These are phyloP conservation scores for Tigriopus japonicus DNA, from an alignment of 1,140 invertebrate genomes.

Conservation along the genomic window DNA sequence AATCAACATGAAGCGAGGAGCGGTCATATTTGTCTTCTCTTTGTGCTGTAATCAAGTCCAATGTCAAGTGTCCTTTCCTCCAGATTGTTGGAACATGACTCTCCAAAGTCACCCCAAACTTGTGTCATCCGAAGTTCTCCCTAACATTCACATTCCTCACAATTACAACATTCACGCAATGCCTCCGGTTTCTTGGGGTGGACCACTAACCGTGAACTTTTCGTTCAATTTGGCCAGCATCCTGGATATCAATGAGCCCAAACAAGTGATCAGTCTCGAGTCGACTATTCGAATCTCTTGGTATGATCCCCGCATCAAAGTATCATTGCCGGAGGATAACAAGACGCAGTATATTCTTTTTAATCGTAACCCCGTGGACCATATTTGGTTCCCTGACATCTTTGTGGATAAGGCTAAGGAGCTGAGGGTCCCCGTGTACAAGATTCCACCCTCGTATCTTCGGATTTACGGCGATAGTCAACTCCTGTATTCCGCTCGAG, in stretches of 20 bases:
- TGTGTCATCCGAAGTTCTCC: no score
- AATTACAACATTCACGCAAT: not conserved
- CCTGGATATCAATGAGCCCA: not conserved
- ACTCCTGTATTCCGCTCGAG: not conserved
- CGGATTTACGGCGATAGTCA: not conserved
- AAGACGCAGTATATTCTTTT: not conserved
- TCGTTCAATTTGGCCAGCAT: not conserved
- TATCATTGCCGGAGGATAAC: not conserved
- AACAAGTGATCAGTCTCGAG: not conserved
- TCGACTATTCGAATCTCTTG: not conserved
- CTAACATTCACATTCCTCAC: not conserved
- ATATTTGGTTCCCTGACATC: not conserved
- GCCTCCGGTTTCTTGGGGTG: not conserved
- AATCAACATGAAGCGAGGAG: no score
- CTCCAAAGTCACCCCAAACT: no score
- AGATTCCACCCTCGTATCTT: not conserved
- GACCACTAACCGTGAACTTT: not conserved
- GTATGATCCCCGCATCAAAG: not conserved
- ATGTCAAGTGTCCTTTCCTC: no score
- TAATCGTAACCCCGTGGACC: not conserved
- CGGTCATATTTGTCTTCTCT: no score
- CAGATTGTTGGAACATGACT: no score
- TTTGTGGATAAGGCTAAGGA: not conserved
- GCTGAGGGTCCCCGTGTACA: not conserved
- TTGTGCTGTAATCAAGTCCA: no score